phyloP scores from a whole-genome alignment of 2,797 vertebrate species.

The Distichodus sexfasciatus region DNA sequence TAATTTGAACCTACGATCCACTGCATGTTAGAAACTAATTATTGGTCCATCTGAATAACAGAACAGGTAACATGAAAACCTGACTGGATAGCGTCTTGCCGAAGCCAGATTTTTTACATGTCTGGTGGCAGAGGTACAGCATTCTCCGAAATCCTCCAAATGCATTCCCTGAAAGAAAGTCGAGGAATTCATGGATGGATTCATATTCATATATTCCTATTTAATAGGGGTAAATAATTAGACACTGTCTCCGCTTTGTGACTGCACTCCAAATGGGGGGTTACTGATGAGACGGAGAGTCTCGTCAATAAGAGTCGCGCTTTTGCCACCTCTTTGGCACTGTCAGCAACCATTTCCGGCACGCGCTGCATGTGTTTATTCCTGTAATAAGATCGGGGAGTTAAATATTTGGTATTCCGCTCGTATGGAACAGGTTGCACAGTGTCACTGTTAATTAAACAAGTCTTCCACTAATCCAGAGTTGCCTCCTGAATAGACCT shows the following conservation, averaged over 20 bases:
- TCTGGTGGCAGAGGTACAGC: too few species aligned
- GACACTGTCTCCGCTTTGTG: constrained; percentile 41
- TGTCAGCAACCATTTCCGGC: constrained; percentile 48
- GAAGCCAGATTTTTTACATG: too few species aligned
- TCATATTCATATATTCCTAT: constrained; percentile 35
- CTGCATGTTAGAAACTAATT: too few species aligned
- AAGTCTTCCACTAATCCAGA: constrained; percentile 79
- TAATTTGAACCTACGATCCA: too few species aligned
- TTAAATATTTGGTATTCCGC: constrained; percentile 81
- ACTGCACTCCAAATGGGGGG: constrained; percentile 37
- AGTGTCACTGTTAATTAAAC: constrained; percentile 88
- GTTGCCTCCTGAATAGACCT: constrained; percentile 80
- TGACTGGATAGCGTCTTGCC: too few species aligned
- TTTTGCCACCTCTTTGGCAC: constrained; percentile 48
- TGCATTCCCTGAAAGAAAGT: constrained; percentile 12
- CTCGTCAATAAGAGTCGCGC: constrained; percentile 36
- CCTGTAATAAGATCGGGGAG: constrained; percentile 80
- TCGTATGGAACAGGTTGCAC: constrained; percentile 76
- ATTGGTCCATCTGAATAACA: too few species aligned
- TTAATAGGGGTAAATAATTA: constrained; percentile 48
- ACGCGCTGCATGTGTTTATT: constrained; percentile 76
- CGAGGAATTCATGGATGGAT: constrained; percentile 9
- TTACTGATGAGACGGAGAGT: constrained; percentile 37
- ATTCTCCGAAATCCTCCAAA: constrained; percentile 9
- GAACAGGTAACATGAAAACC: too few species aligned